Conservation (phyloP, 2,888 invertebrate species). For the Phoenoteleia sp. region DNA sequence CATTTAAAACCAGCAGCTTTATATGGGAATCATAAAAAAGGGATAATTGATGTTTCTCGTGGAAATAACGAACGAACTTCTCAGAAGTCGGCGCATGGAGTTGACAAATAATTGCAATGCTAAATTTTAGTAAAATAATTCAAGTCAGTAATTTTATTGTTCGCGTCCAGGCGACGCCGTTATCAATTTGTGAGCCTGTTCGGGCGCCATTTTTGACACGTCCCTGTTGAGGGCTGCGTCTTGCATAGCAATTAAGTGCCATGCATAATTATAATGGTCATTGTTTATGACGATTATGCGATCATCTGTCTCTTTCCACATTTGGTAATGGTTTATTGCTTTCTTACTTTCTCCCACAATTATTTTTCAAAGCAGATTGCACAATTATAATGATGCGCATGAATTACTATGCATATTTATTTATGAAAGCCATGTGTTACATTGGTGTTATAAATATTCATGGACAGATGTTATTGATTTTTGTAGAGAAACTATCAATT, state of each 20-base stretch:
- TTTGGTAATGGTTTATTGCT: conserved; percentile 10
- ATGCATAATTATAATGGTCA: not conserved
- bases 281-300: conserved; percentile 12
- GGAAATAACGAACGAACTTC: not conserved
- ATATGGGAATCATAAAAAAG: too few relatives aligned
- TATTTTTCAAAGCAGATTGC: conserved; percentile 18
- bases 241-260: conserved; percentile 11
- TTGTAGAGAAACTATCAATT: not conserved
- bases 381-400: conserved; percentile 26
- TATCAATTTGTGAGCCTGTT: not conserved
- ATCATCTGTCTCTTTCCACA: not conserved
- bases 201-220: not conserved
- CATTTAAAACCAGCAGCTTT: too few relatives aligned
- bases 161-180: too few relatives aligned
- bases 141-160: too few relatives aligned
- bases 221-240: not conserved
- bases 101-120: not conserved
- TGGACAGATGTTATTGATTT: not conserved
- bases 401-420: not conserved
- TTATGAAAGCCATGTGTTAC: not conserved
- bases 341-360: conserved; percentile 6
- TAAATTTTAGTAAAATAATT: too few relatives aligned
- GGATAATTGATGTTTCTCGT: conserved; percentile 10
- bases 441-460: conserved; percentile 2
- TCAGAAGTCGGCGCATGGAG: not conserved